These are phyloP conservation scores for Pararge aegeria DNA, from an alignment of 1,140 invertebrate genomes.

Conservation along the genomic window DNA sequence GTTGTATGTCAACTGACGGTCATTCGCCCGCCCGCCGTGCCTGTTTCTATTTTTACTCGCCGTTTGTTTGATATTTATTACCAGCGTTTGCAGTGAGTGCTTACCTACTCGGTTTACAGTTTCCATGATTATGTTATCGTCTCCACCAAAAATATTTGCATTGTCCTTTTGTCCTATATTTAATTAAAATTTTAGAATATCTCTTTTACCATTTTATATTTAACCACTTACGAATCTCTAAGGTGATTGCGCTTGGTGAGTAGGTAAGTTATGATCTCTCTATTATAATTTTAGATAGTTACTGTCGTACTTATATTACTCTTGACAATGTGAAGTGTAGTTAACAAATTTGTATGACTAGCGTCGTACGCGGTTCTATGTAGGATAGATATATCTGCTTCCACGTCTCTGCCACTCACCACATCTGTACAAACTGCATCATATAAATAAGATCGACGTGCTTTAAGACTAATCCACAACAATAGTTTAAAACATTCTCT, in stretches of 20 bases:
- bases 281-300: too few species aligned
- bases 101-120: conserved; percentile 56
- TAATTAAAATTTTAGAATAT: background rate
- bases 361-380: too few species aligned
- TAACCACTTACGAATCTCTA: background rate
- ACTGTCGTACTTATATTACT: too few species aligned
- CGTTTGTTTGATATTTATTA: conserved; percentile 75
- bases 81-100: conserved; percentile 46
- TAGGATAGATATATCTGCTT: too few species aligned
- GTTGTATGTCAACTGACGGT: conserved; percentile 76
- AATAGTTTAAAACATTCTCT: conserved; percentile 30
- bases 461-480: conserved; percentile 24
- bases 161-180: background rate
- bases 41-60: conserved; percentile 67
- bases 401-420: too few species aligned
- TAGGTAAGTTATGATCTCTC: too few species aligned
- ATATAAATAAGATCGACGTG: conserved; percentile 22
- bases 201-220: background rate
- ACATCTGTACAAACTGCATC: background rate
- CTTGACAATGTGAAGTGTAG: too few species aligned
- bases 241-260: too few species aligned
- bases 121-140: conserved; percentile 59
- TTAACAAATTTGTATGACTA: too few species aligned
- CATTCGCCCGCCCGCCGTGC: conserved; percentile 62
- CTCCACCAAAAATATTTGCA: conserved; percentile 21